Percentiles rank a stretch among this genome's conserved stretches.
Evolutionary conservation across 2,113 vertebrate genomes (phyloP).

Genomic region (Raja brachyura): DNA sequence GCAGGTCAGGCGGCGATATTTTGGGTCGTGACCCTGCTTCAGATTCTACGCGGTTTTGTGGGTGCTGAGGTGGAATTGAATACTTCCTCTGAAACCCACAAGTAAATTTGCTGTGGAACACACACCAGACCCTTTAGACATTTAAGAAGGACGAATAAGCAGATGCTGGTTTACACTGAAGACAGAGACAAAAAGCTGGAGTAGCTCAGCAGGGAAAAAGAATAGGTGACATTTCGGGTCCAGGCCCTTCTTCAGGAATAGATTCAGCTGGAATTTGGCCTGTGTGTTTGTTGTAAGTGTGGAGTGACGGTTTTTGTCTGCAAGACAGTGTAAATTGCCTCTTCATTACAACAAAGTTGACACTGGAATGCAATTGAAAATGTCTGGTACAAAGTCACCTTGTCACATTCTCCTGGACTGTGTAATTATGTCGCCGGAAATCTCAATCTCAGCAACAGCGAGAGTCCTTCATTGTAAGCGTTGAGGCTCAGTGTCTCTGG

Average conservation of each 20-base stretch:
- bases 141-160: not conserved
- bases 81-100: not conserved
- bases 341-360: slow-evolving; percentile 12
- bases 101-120: not conserved
- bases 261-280: too few relatives aligned
- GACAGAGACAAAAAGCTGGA: too few relatives aligned
- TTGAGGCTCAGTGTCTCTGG: not conserved
- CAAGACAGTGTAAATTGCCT: not conserved
- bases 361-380: slow-evolving; percentile 5
- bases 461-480: not conserved
- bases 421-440: slow-evolving; percentile 6
- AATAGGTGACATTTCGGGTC: too few relatives aligned
- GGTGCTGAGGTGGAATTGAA: too few relatives aligned
- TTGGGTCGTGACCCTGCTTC: too few relatives aligned
- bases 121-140: not conserved
- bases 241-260: too few relatives aligned
- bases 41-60: too few relatives aligned
- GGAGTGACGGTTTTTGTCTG: not conserved
- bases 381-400: not conserved
- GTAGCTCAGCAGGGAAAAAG: too few relatives aligned
- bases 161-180: not conserved
- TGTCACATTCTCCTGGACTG: not conserved
- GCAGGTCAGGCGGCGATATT: too few relatives aligned
- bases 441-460: not conserved
- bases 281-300: not conserved